Evolutionary conservation across 2,888 invertebrate genomes (phyloP), one percentile per base, ranked within the genome.

Genomic region (Amorpha juglandis): DNA sequence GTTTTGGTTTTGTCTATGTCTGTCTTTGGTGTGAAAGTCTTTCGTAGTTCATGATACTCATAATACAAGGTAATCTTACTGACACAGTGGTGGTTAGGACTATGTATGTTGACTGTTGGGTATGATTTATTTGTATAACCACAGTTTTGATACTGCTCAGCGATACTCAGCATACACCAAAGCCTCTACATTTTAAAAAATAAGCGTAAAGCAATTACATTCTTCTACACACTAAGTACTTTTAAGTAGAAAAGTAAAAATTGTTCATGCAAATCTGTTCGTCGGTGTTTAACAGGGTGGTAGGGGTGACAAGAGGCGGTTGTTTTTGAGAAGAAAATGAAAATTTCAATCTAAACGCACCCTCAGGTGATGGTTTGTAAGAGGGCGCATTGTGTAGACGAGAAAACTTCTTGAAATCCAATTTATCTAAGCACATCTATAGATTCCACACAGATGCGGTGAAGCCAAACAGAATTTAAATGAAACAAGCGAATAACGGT

Each of bases 311-410:
- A 70, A 77, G 80, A 81, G 73, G 81, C 70, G 82, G 81, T 75
- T 82, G 82, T 83, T 86, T 88, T 88, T 82, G 76, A 81, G 78
- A 83, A 84, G 84, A 89, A 88, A 91, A 90, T 87, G 88, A 88
- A 88, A 90, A 87, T 89, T 91, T 87, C 89, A 91, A 92, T 92
- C 83, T 88, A 90, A 87, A 84, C 81, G 82, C 82, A 80, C 90
- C 91, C 90, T 79, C 88, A 89, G 90, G 91, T 90, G 80, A 83
- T 74, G 76, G 71, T 78, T 52, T 67, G 48, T 67, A 70, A 72
- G 77, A 79, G 78, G 78, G 76, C 71, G 73, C 72, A 74, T 78
- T 80, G 76, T 79, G 70, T 68, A 64, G 42, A 45, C 68, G 70
- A 74, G 68, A 75, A 80, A 81, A 80, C 74, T 80, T 77, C 70